These are phyloP conservation scores for Tillus elongatus DNA, from an alignment of 2,888 invertebrate genomes.

Conservation along the genomic window DNA sequence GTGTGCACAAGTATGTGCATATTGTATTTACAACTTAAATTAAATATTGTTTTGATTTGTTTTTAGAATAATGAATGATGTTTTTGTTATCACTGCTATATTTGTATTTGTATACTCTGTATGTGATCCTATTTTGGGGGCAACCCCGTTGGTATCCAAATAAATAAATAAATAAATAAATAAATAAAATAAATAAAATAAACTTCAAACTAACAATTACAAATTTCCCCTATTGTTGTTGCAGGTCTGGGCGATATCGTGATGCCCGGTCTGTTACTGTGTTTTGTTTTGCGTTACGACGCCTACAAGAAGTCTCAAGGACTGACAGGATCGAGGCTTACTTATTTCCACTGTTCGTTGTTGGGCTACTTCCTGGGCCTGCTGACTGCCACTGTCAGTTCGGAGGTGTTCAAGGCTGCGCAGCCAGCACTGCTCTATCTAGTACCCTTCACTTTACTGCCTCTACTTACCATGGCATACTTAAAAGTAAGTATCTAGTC, in stretches of 20 bases:
- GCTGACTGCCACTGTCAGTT: slow-evolving; percentile 93
- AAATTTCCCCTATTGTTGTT: too few relatives aligned
- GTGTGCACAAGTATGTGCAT: too few relatives aligned
- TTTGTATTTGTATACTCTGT: too few relatives aligned
- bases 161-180: too few relatives aligned
- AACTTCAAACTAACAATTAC: too few relatives aligned
- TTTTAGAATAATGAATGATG: too few relatives aligned
- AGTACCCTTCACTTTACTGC: slow-evolving; percentile 94
- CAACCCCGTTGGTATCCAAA: too few relatives aligned
- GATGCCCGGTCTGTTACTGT: slow-evolving; percentile 90
- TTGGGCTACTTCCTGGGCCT: slow-evolving; percentile 93
- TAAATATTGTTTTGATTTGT: too few relatives aligned
- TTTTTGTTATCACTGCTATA: too few relatives aligned
- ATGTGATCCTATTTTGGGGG: too few relatives aligned
- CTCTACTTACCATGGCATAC: slow-evolving; percentile 95
- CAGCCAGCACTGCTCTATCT: slow-evolving; percentile 95
- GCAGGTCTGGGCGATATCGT: slow-evolving; percentile 71
- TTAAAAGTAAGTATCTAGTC: slow-evolving; percentile 83
- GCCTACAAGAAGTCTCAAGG: slow-evolving; percentile 90
- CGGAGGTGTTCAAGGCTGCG: slow-evolving; percentile 96
- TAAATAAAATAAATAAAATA: too few relatives aligned
- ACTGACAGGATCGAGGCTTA: slow-evolving; percentile 53
- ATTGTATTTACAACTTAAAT: too few relatives aligned
- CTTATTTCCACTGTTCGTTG: slow-evolving; percentile 97
- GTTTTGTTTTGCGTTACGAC: slow-evolving; percentile 94